These are phyloP conservation scores for Alaudala cheleensis DNA, from an alignment of 2,113 vertebrate species.

Conservation along the genomic window DNA sequence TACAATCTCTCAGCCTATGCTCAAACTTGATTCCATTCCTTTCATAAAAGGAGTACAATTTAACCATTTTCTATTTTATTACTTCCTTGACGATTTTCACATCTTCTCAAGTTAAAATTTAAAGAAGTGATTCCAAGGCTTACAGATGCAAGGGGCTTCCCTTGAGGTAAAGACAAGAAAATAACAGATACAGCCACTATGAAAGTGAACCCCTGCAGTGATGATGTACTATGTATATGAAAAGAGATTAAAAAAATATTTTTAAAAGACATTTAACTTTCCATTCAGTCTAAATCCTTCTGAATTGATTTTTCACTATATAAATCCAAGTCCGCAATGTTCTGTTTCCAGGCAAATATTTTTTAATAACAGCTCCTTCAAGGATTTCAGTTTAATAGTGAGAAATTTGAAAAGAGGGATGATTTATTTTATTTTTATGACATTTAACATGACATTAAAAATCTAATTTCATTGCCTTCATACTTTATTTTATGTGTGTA, in stretches of 20 bases:
- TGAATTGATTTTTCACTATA: not conserved
- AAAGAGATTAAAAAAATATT: not conserved
- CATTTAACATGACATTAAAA: slow-evolving; percentile 28
- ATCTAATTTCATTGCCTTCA: not conserved
- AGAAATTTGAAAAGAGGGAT: not conserved
- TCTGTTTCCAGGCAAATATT: not conserved
- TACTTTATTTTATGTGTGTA: not conserved
- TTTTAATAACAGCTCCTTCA: not conserved
- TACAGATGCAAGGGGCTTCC: not conserved
- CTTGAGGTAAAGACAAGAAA: not conserved
- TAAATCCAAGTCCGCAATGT: not conserved
- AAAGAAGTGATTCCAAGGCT: not conserved
- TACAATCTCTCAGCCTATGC: not conserved
- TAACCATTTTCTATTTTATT: not conserved
- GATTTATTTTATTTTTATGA: slow-evolving; percentile 32
- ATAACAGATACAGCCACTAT: not conserved
- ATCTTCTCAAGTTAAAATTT: not conserved
- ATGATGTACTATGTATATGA: not conserved
- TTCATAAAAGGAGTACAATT: not conserved
- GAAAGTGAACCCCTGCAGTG: not conserved
- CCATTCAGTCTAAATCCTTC: not conserved
- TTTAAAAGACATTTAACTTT: not conserved
- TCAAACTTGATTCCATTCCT: not conserved
- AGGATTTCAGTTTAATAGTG: not conserved
- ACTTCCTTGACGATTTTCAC: not conserved